These are phyloP conservation scores for Smithornis capensis DNA, from an alignment of 2,113 vertebrate species.

Conservation along the genomic window DNA sequence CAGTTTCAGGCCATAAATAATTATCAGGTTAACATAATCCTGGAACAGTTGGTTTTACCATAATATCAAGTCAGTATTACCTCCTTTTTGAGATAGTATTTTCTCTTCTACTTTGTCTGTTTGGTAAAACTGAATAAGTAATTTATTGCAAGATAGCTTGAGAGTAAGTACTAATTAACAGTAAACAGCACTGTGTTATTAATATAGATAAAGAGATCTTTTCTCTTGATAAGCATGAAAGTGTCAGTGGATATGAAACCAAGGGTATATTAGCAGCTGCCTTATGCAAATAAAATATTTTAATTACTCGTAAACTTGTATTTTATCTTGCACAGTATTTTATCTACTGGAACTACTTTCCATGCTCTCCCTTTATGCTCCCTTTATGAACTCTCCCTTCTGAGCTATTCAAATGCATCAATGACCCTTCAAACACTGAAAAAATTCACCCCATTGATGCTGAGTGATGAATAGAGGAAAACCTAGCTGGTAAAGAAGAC, in stretches of 20 bases:
- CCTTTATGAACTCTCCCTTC: not conserved
- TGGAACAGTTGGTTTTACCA: not conserved
- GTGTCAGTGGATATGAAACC: not conserved
- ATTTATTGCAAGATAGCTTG: not conserved
- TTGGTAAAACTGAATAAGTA: not conserved
- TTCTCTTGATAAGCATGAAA: not conserved
- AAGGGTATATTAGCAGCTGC: not conserved
- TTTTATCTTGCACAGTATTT: constrained; percentile 17
- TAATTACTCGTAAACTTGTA: constrained; percentile 23
- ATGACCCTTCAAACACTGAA: not conserved
- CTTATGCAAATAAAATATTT: constrained; percentile 27
- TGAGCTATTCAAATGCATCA: not conserved
- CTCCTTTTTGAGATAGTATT: not conserved
- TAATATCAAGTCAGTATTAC: not conserved
- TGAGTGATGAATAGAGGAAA: not conserved
- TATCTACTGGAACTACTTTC: not conserved
- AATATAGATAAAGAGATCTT: constrained; percentile 43
- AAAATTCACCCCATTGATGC: not conserved
- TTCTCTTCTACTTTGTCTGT: not conserved
- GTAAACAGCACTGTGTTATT: constrained; percentile 11
- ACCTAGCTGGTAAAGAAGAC: not conserved
- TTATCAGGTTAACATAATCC: not conserved
- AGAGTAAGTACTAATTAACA: constrained; percentile 34
- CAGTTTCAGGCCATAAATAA: not conserved
- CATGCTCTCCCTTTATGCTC: no score